Conservation (phyloP, 2,797 vertebrate species). For the Notamacropus eugenii region DNA sequence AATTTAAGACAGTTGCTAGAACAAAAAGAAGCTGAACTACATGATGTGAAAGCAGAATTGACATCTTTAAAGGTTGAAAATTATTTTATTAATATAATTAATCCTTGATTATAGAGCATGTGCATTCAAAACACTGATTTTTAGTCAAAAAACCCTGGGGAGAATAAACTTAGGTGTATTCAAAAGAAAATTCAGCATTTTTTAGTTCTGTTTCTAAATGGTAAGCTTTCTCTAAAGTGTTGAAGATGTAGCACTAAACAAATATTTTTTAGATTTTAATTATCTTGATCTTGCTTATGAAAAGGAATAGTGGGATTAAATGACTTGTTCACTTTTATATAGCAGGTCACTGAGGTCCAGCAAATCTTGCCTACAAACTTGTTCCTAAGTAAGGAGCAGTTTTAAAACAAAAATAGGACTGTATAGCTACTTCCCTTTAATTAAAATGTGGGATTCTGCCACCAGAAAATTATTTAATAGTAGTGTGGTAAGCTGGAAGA, state of each 20-base stretch:
- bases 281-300: conserved; percentile 46
- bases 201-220: background rate
- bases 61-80: conserved; percentile 90
- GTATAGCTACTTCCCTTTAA: background rate
- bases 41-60: conserved; percentile 87
- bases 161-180: conserved; percentile 6
- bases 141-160: background rate
- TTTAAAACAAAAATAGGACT: conserved; percentile 9
- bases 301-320: conserved; percentile 26
- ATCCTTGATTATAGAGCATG: conserved; percentile 24
- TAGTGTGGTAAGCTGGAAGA: background rate
- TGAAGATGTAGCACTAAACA: background rate
- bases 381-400: conserved; percentile 16
- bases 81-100: conserved; percentile 59
- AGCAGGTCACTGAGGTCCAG: background rate
- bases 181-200: conserved; percentile 33
- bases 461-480: conserved; percentile 3
- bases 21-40: conserved; percentile 89
- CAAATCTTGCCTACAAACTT: background rate
- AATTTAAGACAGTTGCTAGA: conserved; percentile 85
- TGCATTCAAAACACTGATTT: conserved; percentile 13
- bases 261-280: conserved; percentile 42
- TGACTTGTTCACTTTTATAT: background rate
- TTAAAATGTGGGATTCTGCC: conserved; percentile 15
- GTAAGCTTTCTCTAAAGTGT: conserved; percentile 34